Percentiles rank a stretch among this genome's conserved stretches.
Conservation (phyloP, 2,797 vertebrate species). For the Micromesistius poutassou region DNA sequence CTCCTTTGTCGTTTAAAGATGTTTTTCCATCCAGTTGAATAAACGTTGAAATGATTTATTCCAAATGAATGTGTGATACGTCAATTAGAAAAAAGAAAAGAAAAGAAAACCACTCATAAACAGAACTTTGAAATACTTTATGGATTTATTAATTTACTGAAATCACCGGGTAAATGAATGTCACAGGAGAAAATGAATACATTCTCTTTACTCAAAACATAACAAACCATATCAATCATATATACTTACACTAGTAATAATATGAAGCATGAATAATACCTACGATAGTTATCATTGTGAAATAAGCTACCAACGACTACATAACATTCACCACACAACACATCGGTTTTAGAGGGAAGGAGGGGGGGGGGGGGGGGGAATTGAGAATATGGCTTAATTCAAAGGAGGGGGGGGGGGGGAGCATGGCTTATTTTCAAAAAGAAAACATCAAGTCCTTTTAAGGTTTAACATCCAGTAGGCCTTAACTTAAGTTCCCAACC, state of each 20-base stretch:
- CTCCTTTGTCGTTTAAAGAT: not conserved
- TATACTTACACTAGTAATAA: conserved; percentile 55
- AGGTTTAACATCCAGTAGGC: conserved; percentile 68
- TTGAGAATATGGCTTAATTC: conserved; percentile 72
- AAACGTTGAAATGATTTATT: not conserved
- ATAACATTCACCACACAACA: conserved; percentile 72
- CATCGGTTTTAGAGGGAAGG: conserved; percentile 33
- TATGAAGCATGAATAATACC: conserved; percentile 72
- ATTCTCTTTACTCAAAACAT: conserved; percentile 72
- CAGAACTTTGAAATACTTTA: conserved; percentile 50
- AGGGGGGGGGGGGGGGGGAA: conserved; percentile 19
- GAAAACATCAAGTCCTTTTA: conserved; percentile 70
- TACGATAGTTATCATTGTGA: conserved; percentile 68
- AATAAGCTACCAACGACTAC: conserved; percentile 65
- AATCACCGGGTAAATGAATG: conserved; percentile 68
- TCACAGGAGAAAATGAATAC: conserved; percentile 67
- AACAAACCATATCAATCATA: conserved; percentile 68
- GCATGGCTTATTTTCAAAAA: conserved; percentile 73
- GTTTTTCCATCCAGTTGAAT: not conserved
- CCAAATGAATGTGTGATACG: not conserved
- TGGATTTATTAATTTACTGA: conserved; percentile 44
- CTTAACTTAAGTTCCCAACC: conserved; percentile 56
- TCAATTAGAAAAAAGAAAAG: not conserved
- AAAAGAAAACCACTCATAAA: not conserved
- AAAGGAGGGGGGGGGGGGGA: conserved; percentile 43